phyloP scores from a whole-genome alignment of 2,888 invertebrate genomes.

The Agrilus cyanescens region DNA sequence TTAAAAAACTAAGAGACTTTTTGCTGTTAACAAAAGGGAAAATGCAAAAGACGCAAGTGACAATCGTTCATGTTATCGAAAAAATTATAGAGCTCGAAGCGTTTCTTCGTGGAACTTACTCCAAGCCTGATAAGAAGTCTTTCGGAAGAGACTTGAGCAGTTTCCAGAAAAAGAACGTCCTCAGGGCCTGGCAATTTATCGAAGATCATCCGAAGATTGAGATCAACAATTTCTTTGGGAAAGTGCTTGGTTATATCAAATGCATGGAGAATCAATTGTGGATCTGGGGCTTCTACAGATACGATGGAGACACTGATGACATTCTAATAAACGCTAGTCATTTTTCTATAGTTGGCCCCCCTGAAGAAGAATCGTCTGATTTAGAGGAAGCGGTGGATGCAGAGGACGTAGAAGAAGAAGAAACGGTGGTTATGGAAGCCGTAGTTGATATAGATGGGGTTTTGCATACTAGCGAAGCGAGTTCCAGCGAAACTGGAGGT shows the following conservation, averaged over 20 bases:
- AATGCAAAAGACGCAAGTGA: constrained; percentile 18
- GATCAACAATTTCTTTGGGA: constrained; percentile 29
- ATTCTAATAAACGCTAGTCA: constrained; percentile 27
- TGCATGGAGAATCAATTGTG: constrained; percentile 34
- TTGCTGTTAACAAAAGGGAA: constrained; percentile 27
- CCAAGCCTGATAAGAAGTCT: constrained; percentile 23
- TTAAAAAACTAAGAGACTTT: constrained; percentile 30
- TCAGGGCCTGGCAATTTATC: constrained; percentile 31
- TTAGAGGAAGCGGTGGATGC: constrained; percentile 32
- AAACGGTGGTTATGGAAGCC: constrained; percentile 25
- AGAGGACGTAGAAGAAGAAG: constrained; percentile 23
- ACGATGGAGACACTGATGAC: constrained; percentile 22
- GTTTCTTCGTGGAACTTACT: constrained; percentile 24
- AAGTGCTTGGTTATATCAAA: constrained; percentile 32
- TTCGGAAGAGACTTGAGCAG: constrained; percentile 29
- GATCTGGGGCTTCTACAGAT: constrained; percentile 34
- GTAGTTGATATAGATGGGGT: constrained; percentile 25
- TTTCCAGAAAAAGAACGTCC: constrained; percentile 30
- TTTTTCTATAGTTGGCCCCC: constrained; percentile 18
- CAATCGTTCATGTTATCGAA: constrained; percentile 24
- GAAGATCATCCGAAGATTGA: constrained; percentile 32
- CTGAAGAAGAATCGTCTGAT: constrained; percentile 25
- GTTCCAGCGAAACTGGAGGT: constrained; percentile 1
- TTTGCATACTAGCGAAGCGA: constrained; percentile 14
- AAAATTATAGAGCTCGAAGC: constrained; percentile 30